phyloP scores from a whole-genome alignment of 2,113 vertebrate species.

The Phycodurus eques region DNA sequence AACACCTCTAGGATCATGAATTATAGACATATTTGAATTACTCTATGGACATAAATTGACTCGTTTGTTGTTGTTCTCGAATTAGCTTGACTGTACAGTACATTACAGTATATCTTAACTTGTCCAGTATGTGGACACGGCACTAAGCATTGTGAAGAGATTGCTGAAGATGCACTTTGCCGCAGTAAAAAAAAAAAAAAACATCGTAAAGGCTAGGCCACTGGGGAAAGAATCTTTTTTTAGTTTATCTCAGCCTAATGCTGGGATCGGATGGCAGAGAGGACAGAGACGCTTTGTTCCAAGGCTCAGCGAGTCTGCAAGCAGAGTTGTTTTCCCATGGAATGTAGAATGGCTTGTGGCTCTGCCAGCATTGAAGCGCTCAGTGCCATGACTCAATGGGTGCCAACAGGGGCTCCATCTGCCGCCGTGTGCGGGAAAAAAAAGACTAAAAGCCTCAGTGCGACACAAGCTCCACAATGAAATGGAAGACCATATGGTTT shows the following conservation, averaged over 20 bases:
- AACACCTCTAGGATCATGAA: too few species aligned
- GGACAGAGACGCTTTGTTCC: conserved; percentile 71
- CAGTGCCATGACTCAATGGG: conserved; percentile 42
- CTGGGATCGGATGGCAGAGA: conserved; percentile 59
- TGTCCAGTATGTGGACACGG: not conserved
- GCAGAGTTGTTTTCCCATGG: conserved; percentile 48
- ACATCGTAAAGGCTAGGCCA: too few species aligned
- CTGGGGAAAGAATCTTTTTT: not conserved
- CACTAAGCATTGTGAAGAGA: too few species aligned
- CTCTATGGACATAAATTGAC: too few species aligned
- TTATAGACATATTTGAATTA: too few species aligned
- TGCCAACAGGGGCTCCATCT: conserved; percentile 52
- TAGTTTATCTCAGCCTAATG: conserved; percentile 22
- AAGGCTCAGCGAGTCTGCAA: conserved; percentile 19
- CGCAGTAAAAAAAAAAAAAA: too few species aligned
- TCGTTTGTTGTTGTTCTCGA: too few species aligned
- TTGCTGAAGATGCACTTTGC: too few species aligned
- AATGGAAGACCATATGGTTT: not conserved
- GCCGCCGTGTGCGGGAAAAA: conserved; percentile 23
- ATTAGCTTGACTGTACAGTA: too few species aligned
- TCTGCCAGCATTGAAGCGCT: conserved; percentile 35
- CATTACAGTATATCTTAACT: too few species aligned
- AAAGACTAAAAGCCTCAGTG: conserved; percentile 14
- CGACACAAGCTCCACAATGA: not conserved
- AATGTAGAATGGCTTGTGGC: conserved; percentile 30